These are phyloP conservation scores for Ganaspis sp. DNA, from an alignment of 1,140 invertebrate species.

Conservation along the genomic window DNA sequence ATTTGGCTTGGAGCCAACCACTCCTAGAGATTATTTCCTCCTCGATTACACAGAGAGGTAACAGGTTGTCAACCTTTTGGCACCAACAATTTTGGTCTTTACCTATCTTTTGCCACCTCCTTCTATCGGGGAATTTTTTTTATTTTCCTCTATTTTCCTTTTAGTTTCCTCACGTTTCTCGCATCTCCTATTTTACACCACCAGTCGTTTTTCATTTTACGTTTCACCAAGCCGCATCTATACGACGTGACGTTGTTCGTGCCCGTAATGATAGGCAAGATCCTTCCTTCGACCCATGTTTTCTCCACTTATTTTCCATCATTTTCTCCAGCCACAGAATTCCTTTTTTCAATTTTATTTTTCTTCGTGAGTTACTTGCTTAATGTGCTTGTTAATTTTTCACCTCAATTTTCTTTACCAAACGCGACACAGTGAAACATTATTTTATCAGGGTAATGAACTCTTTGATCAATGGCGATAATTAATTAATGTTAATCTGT, in stretches of 20 bases:
- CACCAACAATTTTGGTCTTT: slow-evolving; percentile 43
- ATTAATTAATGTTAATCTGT: too few relatives aligned
- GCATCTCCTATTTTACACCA: slow-evolving; percentile 11
- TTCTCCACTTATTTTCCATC: slow-evolving; percentile 20
- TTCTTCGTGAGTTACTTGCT: neutral
- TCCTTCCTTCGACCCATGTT: slow-evolving; percentile 4
- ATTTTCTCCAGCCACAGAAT: neutral
- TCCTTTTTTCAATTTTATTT: slow-evolving; percentile 3
- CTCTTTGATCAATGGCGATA: too few relatives aligned
- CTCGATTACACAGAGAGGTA: slow-evolving; percentile 49
- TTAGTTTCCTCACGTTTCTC: slow-evolving; percentile 7
- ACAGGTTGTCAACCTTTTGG: slow-evolving; percentile 59
- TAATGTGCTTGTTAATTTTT: neutral
- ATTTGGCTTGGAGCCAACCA: slow-evolving; percentile 56
- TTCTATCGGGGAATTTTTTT: slow-evolving; percentile 10
- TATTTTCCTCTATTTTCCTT: neutral
- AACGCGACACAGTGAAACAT: too few relatives aligned
- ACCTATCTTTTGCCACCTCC: slow-evolving; percentile 32
- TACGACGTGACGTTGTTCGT: slow-evolving; percentile 16
- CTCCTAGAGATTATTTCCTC: slow-evolving; percentile 42
- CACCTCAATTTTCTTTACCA: too few relatives aligned
- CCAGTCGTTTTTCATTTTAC: slow-evolving; percentile 10
- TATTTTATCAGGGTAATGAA: too few relatives aligned
- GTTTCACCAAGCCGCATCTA: slow-evolving; percentile 14
- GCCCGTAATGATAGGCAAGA: slow-evolving; percentile 16